These are phyloP conservation scores for fruit fly (Drosophila melanogaster) DNA, from an alignment of 1,140 invertebrate genomes.

Conservation along the genomic window Release_6_plus_ISO1_MT NT_033779.5:12251001-12251500, in stretches of 20 bases:
- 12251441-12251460: constrained; percentile 46
- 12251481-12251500: constrained; percentile 59
- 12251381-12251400: constrained; percentile 40
- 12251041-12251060: constrained; percentile 59
- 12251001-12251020: not conserved
- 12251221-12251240: constrained; percentile 42
- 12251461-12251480: constrained; percentile 70
- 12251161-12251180: constrained; percentile 38
- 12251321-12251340: constrained; percentile 84
- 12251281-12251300: constrained; percentile 68
- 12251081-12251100: constrained; percentile 57
- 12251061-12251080: constrained; percentile 12
- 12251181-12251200: not conserved
- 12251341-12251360: constrained; percentile 38
- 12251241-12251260: constrained; percentile 50
- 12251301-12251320: constrained; percentile 75
- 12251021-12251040: constrained; percentile 50
- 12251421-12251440: constrained; percentile 24
- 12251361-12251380: constrained; percentile 44
- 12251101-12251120: constrained; percentile 41
- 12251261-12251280: constrained; percentile 71
- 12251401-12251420: constrained; percentile 69
- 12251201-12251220: not conserved
- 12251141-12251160: constrained; percentile 74
- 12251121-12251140: constrained; percentile 73